Evolutionary conservation across 1,140 invertebrate genomes (phyloP).

Genomic region (Nasonia longicornis): DNA sequence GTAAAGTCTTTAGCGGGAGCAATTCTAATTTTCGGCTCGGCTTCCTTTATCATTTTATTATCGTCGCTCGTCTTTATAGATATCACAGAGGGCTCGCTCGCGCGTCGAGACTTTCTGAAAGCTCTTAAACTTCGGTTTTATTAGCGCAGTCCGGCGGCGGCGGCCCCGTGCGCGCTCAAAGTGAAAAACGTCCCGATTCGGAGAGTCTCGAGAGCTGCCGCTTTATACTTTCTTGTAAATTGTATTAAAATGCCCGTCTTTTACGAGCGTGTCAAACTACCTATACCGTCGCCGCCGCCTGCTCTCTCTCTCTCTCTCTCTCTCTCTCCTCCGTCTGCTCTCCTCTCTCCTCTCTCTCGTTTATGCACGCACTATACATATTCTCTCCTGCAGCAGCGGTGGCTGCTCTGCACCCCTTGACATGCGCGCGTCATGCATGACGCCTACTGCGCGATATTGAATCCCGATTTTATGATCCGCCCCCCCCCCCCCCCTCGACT

Average conservation of each 20-base stretch:
- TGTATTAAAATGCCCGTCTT: constrained; percentile 69
- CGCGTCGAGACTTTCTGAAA: constrained; percentile 41
- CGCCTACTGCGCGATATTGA: constrained; percentile 61
- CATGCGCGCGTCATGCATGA: constrained; percentile 61
- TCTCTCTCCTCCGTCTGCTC: constrained; percentile 15
- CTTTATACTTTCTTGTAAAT: constrained; percentile 65
- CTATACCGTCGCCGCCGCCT: constrained; percentile 55
- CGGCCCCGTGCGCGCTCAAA: constrained; percentile 38
- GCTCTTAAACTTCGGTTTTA: constrained; percentile 49
- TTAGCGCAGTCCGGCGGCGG: constrained; percentile 42
- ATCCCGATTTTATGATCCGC: constrained; percentile 66
- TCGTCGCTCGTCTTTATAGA: constrained; percentile 46
- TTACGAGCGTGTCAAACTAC: constrained; percentile 69
- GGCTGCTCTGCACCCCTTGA: constrained; percentile 55
- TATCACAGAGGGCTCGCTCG: constrained; percentile 29
- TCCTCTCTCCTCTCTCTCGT: constrained; percentile 30
- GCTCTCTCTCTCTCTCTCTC: constrained; percentile 37
- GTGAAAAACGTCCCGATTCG: constrained; percentile 45
- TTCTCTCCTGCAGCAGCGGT: neutral
- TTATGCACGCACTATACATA: neutral
- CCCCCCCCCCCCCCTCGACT: constrained; percentile 16
- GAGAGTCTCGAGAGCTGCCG: constrained; percentile 40
- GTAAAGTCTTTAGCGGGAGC: constrained; percentile 46
- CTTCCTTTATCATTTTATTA: constrained; percentile 50
- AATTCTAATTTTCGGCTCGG: constrained; percentile 49